phyloP scores from a whole-genome alignment of 2,797 vertebrate species.

The Molossus alvarezi region DNA sequence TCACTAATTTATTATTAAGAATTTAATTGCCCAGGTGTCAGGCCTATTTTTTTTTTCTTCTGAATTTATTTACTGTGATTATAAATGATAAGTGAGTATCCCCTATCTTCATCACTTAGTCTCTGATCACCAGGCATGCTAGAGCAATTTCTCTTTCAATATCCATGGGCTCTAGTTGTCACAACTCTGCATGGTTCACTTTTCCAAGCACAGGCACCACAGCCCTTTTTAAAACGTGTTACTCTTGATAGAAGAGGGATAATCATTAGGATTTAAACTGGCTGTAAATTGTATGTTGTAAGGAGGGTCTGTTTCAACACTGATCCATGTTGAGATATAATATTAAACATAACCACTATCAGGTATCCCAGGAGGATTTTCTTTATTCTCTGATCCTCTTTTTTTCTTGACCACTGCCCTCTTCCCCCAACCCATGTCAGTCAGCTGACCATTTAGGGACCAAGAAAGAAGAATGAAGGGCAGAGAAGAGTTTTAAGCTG shows the following conservation, averaged over 20 bases:
- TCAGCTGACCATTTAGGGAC: not conserved
- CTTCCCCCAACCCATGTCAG: not conserved
- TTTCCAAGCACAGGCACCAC: constrained; percentile 17
- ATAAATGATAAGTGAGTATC: constrained; percentile 67
- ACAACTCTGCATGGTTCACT: constrained; percentile 51
- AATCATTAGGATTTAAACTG: constrained; percentile 76
- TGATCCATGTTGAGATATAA: constrained; percentile 66
- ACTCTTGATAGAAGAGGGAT: constrained; percentile 66
- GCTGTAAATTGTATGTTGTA: constrained; percentile 62
- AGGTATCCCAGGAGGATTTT: constrained; percentile 63
- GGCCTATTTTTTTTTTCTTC: constrained; percentile 53
- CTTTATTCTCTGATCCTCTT: constrained; percentile 62
- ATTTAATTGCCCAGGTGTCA: constrained; percentile 67
- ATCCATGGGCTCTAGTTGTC: constrained; percentile 21
- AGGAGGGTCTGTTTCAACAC: constrained; percentile 56
- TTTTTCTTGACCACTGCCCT: constrained; percentile 35
- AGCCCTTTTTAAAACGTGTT: constrained; percentile 62
- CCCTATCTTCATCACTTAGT: constrained; percentile 58
- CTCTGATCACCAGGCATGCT: not conserved
- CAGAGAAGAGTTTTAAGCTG: constrained; percentile 72
- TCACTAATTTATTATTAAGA: constrained; percentile 70
- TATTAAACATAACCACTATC: constrained; percentile 66
- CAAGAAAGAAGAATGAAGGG: constrained; percentile 19
- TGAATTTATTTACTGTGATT: constrained; percentile 36
- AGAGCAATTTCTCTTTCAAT: constrained; percentile 70